Evolutionary conservation across 2,888 invertebrate species (phyloP).

Genomic region (Stomorhina lunata): DNA sequence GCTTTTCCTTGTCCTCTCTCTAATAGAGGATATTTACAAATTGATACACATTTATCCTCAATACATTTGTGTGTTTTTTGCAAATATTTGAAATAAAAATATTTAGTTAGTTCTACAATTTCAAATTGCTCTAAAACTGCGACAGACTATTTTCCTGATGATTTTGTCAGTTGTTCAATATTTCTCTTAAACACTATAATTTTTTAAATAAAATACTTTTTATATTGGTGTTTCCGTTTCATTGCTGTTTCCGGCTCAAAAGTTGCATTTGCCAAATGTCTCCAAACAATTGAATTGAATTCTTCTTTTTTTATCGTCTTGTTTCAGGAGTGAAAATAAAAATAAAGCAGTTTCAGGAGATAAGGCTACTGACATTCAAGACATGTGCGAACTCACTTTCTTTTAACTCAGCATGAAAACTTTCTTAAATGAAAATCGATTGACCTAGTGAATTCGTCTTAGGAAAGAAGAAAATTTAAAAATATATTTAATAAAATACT

Average conservation of each 20-base stretch:
- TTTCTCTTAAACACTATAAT: neutral
- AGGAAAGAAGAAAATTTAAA: too few species aligned
- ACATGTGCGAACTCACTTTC: too few species aligned
- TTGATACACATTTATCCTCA: neutral
- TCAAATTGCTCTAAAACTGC: neutral
- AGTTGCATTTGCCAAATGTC: constrained; percentile 19
- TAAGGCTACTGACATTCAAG: too few species aligned
- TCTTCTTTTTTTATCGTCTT: neutral
- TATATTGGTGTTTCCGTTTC: constrained; percentile 40
- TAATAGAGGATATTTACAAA: neutral
- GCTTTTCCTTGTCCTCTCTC: neutral
- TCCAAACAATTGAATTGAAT: constrained; percentile 39
- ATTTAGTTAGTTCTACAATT: neutral
- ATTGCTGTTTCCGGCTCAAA: constrained; percentile 41
- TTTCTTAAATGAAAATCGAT: neutral
- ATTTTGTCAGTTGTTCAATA: neutral
- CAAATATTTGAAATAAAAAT: neutral
- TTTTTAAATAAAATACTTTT: constrained; percentile 5
- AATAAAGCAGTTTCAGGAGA: neutral
- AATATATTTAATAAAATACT: too few species aligned
- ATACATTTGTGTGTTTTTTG: neutral
- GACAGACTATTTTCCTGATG: neutral
- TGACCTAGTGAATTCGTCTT: neutral
- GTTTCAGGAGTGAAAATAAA: neutral
- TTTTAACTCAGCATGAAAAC: too few species aligned